phyloP scores from a whole-genome alignment of 1,140 invertebrate species.

The Solenopsis invicta region DNA sequence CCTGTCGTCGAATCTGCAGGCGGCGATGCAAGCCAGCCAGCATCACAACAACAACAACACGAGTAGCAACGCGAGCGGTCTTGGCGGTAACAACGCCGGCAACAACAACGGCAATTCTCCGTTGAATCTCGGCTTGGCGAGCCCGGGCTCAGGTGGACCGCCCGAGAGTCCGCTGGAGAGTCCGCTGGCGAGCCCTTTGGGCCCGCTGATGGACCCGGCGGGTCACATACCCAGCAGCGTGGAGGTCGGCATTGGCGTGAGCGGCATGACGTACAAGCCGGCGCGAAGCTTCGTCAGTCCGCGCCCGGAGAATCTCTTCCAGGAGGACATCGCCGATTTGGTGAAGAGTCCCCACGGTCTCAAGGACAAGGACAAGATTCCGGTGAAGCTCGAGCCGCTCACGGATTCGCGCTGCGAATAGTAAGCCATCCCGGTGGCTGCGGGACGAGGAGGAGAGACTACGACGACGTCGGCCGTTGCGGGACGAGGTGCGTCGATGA shows the following conservation, averaged over 20 bases:
- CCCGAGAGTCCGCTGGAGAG: conserved; percentile 86
- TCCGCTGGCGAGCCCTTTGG: conserved; percentile 87
- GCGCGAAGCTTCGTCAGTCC: conserved; percentile 88
- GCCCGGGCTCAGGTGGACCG: conserved; percentile 85
- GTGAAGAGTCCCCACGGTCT: conserved; percentile 87
- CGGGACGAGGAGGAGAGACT: conserved; percentile 11
- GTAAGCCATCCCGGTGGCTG: conserved; percentile 67
- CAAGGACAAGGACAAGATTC: conserved; percentile 86
- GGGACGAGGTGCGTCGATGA: conserved; percentile 39
- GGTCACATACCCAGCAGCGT: conserved; percentile 85
- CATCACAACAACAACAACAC: conserved; percentile 85
- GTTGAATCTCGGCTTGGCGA: conserved; percentile 87
- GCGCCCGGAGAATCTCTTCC: conserved; percentile 89
- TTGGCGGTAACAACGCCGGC: conserved; percentile 75
- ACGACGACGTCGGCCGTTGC: conserved; percentile 14
- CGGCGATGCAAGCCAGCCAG: conserved; percentile 86
- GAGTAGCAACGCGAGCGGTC: conserved; percentile 81
- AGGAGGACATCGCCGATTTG: conserved; percentile 89
- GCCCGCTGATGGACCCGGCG: conserved; percentile 83
- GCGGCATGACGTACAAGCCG: conserved; percentile 90
- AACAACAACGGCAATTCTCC: conserved; percentile 87
- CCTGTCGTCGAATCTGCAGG: conserved; percentile 84
- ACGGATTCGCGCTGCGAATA: conserved; percentile 86
- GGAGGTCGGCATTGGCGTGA: conserved; percentile 89
- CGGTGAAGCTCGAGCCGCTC: conserved; percentile 85